A percentile compares a stretch with the other conserved stretches of the same genome.
These are phyloP conservation scores for Drosophila suboccidentalis DNA, from an alignment of 2,888 invertebrate species.

Conservation along the genomic window DNA sequence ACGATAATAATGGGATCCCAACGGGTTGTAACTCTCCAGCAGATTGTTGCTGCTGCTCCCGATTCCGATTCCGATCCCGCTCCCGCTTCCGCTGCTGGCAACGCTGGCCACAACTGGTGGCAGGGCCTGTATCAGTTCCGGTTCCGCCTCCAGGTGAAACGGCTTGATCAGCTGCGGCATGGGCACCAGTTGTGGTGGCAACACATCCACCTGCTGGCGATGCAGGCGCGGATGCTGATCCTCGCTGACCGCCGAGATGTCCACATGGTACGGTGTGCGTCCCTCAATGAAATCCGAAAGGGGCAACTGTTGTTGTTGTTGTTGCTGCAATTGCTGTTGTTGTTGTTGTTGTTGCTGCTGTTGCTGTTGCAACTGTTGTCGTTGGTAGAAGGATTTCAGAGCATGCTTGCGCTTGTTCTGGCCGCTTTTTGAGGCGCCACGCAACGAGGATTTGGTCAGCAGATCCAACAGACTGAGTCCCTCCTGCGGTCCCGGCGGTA, in stretches of 20 bases:
- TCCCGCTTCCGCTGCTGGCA: neutral
- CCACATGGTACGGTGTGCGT: slow-evolving; percentile 90
- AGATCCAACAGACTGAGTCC: slow-evolving; percentile 80
- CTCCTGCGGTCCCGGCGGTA: slow-evolving; percentile 86
- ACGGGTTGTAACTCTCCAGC: slow-evolving; percentile 69
- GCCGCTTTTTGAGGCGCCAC: slow-evolving; percentile 56
- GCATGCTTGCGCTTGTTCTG: slow-evolving; percentile 67
- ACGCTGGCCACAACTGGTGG: slow-evolving; percentile 68
- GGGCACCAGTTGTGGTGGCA: slow-evolving; percentile 83
- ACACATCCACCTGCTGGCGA: slow-evolving; percentile 84
- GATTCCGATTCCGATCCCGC: too few relatives aligned
- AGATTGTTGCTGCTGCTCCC: slow-evolving; percentile 64
- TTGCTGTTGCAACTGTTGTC: slow-evolving; percentile 40
- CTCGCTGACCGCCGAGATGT: slow-evolving; percentile 86
- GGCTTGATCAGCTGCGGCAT: slow-evolving; percentile 84
- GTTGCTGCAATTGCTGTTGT: slow-evolving; percentile 45
- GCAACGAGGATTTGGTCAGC: slow-evolving; percentile 76
- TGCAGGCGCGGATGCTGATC: slow-evolving; percentile 74
- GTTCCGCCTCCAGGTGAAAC: slow-evolving; percentile 83
- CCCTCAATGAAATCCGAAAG: slow-evolving; percentile 88
- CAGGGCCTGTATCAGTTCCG: slow-evolving; percentile 81
- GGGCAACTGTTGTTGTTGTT: slow-evolving; percentile 42
- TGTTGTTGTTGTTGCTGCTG: slow-evolving; percentile 44
- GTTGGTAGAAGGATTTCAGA: slow-evolving; percentile 59
- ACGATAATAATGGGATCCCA: slow-evolving; percentile 72